Evolutionary conservation across 1,140 invertebrate species (phyloP).

Genomic region (Lordiphosa collinella): DNA sequence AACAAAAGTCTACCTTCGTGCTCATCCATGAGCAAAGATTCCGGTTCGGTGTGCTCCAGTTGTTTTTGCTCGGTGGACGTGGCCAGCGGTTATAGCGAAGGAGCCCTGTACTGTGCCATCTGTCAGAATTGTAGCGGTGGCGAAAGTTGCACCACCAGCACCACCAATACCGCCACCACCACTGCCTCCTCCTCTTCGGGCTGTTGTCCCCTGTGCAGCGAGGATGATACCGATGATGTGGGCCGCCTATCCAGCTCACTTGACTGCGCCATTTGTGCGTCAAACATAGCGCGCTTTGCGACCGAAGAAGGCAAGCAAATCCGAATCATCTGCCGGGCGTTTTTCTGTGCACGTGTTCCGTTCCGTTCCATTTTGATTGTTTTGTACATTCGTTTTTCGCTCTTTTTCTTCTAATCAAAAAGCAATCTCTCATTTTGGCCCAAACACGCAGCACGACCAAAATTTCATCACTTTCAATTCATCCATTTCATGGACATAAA

Average conservation of each 20-base stretch:
- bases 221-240: constrained; percentile 31
- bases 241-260: constrained; percentile 42
- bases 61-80: constrained; percentile 46
- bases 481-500: constrained; percentile 14
- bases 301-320: constrained; percentile 78
- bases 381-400: constrained; percentile 81
- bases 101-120: constrained; percentile 59
- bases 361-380: constrained; percentile 48
- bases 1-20: constrained; percentile 49
- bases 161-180: constrained; percentile 63
- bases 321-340: constrained; percentile 37
- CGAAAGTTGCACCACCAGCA: constrained; percentile 34
- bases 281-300: constrained; percentile 29
- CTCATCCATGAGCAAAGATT: constrained; percentile 28
- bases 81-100: constrained; percentile 68
- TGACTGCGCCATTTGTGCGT: constrained; percentile 67
- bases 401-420: constrained; percentile 79
- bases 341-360: constrained; percentile 71
- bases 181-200: constrained; percentile 45
- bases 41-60: constrained; percentile 43
- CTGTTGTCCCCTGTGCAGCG: constrained; percentile 66
- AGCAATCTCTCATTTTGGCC: constrained; percentile 32
- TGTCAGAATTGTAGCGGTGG: constrained; percentile 60
- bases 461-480: constrained; percentile 23
- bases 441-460: constrained; percentile 50